A percentile compares a stretch with the other conserved stretches of the same genome.
These are phyloP conservation scores for Papilio gigon DNA, from an alignment of 2,888 invertebrate genomes.

Conservation along the genomic window DNA sequence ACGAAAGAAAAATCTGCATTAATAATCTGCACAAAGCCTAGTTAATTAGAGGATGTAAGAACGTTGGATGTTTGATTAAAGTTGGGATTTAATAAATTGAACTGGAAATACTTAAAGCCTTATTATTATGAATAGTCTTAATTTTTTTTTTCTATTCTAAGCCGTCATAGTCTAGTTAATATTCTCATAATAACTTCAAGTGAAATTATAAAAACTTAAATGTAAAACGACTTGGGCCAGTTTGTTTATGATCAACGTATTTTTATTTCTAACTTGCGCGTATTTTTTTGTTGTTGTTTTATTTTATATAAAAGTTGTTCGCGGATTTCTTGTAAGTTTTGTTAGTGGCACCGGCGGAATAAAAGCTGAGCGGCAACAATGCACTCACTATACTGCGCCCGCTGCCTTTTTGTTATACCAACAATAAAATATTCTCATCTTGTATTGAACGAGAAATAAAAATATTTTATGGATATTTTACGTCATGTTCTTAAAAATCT, in stretches of 20 bases:
- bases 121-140: neutral
- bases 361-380: conserved; percentile 25
- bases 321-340: conserved; percentile 33
- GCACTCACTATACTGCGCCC: conserved; percentile 29
- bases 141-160: neutral
- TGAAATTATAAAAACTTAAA: neutral
- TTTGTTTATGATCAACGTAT: neutral
- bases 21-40: neutral
- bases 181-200: neutral
- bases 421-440: conserved; percentile 36
- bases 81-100: neutral
- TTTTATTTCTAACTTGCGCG: neutral
- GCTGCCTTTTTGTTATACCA: conserved; percentile 33
- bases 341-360: conserved; percentile 30
- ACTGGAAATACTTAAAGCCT: neutral
- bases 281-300: neutral
- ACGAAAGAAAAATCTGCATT: neutral
- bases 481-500: conserved; percentile 28
- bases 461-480: conserved; percentile 34
- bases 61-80: neutral
- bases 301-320: conserved; percentile 21
- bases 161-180: neutral
- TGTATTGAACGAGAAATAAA: conserved; percentile 34
- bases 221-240: neutral
- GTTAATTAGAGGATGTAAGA: neutral